Evolutionary conservation across 2,113 vertebrate genomes (phyloP).

Genomic region (Danionella cerebrum): DNA sequence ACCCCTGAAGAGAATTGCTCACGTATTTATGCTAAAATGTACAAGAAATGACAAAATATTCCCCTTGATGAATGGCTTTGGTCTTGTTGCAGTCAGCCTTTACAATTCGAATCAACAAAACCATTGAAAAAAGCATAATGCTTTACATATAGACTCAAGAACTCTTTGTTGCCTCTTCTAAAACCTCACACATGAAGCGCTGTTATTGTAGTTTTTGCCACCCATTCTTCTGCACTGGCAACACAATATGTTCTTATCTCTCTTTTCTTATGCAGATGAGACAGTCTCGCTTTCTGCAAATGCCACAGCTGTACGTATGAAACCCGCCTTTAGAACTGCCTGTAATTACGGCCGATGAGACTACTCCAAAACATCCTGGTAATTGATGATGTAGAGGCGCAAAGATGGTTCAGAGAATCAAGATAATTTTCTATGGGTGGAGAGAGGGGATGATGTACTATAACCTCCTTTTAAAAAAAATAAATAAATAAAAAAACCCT

Average conservation of each 20-base stretch:
- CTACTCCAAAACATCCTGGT: slow-evolving; percentile 43
- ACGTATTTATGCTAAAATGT: neutral
- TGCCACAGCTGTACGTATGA: slow-evolving; percentile 44
- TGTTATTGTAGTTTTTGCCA: slow-evolving; percentile 21
- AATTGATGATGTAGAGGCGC: slow-evolving; percentile 30
- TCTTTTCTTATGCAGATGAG: slow-evolving; percentile 49
- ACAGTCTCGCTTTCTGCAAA: slow-evolving; percentile 27
- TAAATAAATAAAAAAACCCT: no score
- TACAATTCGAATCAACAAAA: neutral
- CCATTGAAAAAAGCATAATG: neutral
- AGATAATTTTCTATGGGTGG: neutral
- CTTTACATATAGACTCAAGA: neutral
- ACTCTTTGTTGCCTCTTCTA: neutral
- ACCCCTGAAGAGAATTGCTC: neutral
- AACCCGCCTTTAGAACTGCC: slow-evolving; percentile 44
- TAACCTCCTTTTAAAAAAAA: slow-evolving; percentile 8
- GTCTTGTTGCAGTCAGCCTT: neutral
- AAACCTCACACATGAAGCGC: neutral
- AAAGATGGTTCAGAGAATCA: slow-evolving; percentile 4
- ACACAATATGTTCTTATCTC: slow-evolving; percentile 43
- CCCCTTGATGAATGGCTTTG: neutral
- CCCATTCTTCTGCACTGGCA: slow-evolving; percentile 24
- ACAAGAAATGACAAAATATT: neutral
- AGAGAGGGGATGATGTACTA: neutral
- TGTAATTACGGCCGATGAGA: slow-evolving; percentile 45